A percentile compares a stretch with the other conserved stretches of the same genome.
These are phyloP conservation scores for Drosophila putrida DNA, from an alignment of 2,888 invertebrate genomes.

Conservation along the genomic window DNA sequence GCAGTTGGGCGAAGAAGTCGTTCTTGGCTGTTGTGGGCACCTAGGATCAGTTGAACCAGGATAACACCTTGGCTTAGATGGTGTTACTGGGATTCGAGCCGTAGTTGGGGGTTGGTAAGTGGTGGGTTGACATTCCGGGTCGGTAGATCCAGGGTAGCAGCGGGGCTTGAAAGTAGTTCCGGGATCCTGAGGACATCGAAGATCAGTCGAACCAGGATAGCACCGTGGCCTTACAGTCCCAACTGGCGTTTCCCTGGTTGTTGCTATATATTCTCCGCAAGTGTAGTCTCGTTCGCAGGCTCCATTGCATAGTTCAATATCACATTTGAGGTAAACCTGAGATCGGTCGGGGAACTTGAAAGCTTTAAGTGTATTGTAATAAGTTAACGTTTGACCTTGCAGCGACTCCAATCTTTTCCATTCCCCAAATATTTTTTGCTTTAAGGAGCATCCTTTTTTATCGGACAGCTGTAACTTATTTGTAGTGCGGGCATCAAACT, in stretches of 20 bases:
- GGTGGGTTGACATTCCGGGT: conserved; percentile 29
- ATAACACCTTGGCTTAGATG: conserved; percentile 41
- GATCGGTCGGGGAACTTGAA: conserved; percentile 91
- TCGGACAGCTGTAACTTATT: conserved; percentile 89
- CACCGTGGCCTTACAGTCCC: conserved; percentile 32
- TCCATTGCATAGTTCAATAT: conserved; percentile 87
- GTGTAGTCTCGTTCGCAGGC: conserved; percentile 71
- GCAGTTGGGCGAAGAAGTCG: conserved; percentile 66
- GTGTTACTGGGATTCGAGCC: background rate
- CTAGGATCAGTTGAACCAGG: conserved; percentile 23
- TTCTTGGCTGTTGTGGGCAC: conserved; percentile 14
- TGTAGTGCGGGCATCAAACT: conserved; percentile 87
- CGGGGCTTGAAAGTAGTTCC: conserved; percentile 47
- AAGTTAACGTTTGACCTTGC: conserved; percentile 88
- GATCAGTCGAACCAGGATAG: conserved; percentile 31
- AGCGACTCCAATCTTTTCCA: conserved; percentile 88
- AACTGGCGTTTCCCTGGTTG: background rate
- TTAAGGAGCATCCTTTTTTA: conserved; percentile 89
- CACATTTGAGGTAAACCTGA: conserved; percentile 90
- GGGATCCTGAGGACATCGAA: conserved; percentile 8
- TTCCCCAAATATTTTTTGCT: conserved; percentile 88
- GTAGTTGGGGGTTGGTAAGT: conserved; percentile 50
- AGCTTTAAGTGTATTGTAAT: conserved; percentile 89
- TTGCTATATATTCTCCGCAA: conserved; percentile 47
- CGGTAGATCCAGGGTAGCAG: conserved; percentile 83